phyloP scores from a whole-genome alignment of 2,888 invertebrate genomes.

The Coenonympha arcania region DNA sequence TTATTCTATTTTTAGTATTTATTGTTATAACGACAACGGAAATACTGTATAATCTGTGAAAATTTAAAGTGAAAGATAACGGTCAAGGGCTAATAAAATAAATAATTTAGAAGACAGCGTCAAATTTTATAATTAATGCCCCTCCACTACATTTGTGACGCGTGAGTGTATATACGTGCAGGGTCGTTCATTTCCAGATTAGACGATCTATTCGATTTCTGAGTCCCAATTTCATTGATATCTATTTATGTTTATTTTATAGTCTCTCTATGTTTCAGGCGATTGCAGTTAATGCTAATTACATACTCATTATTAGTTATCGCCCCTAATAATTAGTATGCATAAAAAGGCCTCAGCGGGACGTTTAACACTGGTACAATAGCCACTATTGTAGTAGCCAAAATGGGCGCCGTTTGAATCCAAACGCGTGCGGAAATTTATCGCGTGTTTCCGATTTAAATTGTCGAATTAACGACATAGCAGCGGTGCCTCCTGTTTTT shows the following conservation, averaged over 20 bases:
- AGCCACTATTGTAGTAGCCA: constrained; percentile 34
- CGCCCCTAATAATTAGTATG: background rate
- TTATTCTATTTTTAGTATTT: too few relatives aligned
- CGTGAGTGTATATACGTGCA: too few relatives aligned
- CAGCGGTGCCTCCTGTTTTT: constrained; percentile 45
- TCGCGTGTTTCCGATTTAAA: constrained; percentile 70
- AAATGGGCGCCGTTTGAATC: constrained; percentile 49
- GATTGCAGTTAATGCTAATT: background rate
- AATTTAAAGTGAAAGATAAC: too few relatives aligned
- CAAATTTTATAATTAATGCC: too few relatives aligned
- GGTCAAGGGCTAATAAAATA: too few relatives aligned
- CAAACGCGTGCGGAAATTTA: constrained; percentile 65
- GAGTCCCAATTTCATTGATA: too few relatives aligned
- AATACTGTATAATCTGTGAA: too few relatives aligned
- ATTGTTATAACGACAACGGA: too few relatives aligned
- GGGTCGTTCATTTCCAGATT: too few relatives aligned
- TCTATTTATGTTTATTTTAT: background rate
- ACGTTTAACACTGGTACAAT: constrained; percentile 26
- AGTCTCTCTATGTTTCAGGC: background rate
- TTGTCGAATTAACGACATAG: constrained; percentile 67
- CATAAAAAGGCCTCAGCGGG: constrained; percentile 18
- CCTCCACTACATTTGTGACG: too few relatives aligned
- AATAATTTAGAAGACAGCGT: too few relatives aligned
- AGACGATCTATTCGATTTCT: too few relatives aligned
- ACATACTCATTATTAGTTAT: background rate